Evolutionary conservation across 1,140 invertebrate genomes (phyloP).

Genomic region (Oncopodura yosiiana): DNA sequence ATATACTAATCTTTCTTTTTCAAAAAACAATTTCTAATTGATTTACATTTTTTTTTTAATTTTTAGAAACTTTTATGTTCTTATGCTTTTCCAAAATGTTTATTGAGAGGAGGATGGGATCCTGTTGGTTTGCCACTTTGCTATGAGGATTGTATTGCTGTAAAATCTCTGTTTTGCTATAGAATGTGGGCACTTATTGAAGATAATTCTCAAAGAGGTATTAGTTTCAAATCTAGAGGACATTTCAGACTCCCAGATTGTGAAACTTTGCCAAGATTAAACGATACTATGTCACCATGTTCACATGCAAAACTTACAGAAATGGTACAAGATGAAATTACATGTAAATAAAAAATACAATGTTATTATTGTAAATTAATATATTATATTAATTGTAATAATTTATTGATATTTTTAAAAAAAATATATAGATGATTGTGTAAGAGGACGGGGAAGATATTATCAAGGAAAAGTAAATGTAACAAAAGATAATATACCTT

Average conservation of each 20-base stretch:
- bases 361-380: not conserved
- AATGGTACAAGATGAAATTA: slow-evolving; percentile 62
- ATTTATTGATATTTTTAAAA: too few relatives aligned
- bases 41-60: not conserved
- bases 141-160: slow-evolving; percentile 85
- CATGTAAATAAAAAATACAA: slow-evolving; percentile 47
- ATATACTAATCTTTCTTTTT: not conserved
- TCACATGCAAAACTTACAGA: slow-evolving; percentile 73
- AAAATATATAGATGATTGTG: slow-evolving; percentile 60
- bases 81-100: slow-evolving; percentile 83
- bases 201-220: slow-evolving; percentile 68
- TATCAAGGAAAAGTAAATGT: slow-evolving; percentile 82
- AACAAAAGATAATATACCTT: slow-evolving; percentile 69
- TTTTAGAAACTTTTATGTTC: slow-evolving; percentile 70
- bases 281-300: slow-evolving; percentile 47
- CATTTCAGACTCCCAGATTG: slow-evolving; percentile 82
- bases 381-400: not conserved
- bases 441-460: slow-evolving; percentile 74
- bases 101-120: slow-evolving; percentile 46
- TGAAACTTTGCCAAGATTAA: slow-evolving; percentile 61
- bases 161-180: slow-evolving; percentile 80
- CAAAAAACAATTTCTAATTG: not conserved
- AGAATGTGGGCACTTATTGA: slow-evolving; percentile 84
- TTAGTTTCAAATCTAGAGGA: slow-evolving; percentile 66
- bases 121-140: slow-evolving; percentile 58